Evolutionary conservation across 2,113 vertebrate genomes (phyloP), one percentile per base, ranked within the genome.

Genomic region (Podarcis raffonei): DNA sequence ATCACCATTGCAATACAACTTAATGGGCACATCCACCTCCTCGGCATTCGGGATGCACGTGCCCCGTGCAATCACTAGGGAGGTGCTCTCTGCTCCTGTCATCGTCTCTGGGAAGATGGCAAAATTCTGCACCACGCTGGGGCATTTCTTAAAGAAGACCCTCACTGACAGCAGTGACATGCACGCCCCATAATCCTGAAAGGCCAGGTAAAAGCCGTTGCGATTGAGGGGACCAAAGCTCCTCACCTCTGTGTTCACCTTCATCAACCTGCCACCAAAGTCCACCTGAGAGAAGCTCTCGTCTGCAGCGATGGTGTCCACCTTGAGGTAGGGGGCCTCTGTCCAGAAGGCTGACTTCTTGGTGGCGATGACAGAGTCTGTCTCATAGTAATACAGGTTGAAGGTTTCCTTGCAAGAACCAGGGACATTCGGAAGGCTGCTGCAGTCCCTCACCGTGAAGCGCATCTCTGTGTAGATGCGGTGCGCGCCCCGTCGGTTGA

Each of bases 211-310:
- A 97, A 99, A 99, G 84, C 99, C 99, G 62, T 98, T 98, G 93
- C 98, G 98, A 68, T 98, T 99, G 79, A 99, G 96, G 0, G 99
- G 99, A 1, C 99, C 99, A 0, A 99, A 99, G 93, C 99, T 99
- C 90, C 99, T 97, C 94, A 99, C 98, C 95, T 99, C 99, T 0
- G 98, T 99, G 96, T 99, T 99, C 88, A 99, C 99, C 90, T 99
- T 99, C 99, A 99, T 99, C 94, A 99, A 94, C 84, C 99, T 98
- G 37, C 99, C 99, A 8, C 99, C 99, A 59, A 99, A 99, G 95
- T 99, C 99, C 96, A 99, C 99, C 95, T 99, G 99, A 25, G 99
- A 99, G 96, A 99, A 99, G 96, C 99, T 99, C 95, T 99, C 99
- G 27, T 99, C 99, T 9, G 99, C 99, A 72, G 99, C 99, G 65